These are phyloP conservation scores for Hyppa rectilinea DNA, from an alignment of 2,888 invertebrate genomes.

Conservation along the genomic window DNA sequence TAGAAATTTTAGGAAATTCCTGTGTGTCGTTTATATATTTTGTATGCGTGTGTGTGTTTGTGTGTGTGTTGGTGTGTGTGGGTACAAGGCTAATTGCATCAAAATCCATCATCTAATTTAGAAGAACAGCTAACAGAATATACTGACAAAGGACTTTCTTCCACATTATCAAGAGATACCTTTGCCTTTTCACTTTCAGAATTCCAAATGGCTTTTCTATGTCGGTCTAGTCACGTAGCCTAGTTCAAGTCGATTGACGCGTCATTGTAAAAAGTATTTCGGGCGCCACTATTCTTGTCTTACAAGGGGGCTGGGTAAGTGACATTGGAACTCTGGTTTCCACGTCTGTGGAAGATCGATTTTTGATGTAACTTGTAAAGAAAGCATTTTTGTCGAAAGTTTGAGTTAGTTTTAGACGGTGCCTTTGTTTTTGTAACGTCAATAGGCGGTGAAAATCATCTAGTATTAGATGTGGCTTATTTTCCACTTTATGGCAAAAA, in stretches of 20 bases:
- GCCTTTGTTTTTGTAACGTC: neutral
- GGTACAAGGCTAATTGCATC: neutral
- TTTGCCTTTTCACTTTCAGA: neutral
- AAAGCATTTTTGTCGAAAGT: neutral
- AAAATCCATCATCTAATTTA: neutral
- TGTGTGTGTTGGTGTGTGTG: neutral
- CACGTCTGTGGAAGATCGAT: constrained; percentile 16
- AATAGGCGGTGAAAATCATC: neutral
- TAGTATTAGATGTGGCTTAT: neutral
- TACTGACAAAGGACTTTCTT: neutral
- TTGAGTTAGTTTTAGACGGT: neutral
- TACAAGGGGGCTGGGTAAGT: neutral
- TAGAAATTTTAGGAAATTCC: neutral
- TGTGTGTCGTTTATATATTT: neutral
- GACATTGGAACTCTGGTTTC: constrained; percentile 3
- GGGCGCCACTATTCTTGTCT: constrained; percentile 40
- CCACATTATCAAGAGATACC: neutral
- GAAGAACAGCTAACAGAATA: neutral
- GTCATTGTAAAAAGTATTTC: constrained; percentile 44
- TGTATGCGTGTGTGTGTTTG: neutral
- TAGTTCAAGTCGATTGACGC: constrained; percentile 34
- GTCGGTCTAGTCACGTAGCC: constrained; percentile 1
- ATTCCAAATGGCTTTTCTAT: constrained; percentile 26
- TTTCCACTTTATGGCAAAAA: neutral
- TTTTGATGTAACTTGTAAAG: constrained; percentile 14